Evolutionary conservation across 1,140 invertebrate genomes (phyloP), one percentile per base, ranked within the genome.

Genomic region (Sycophila sp.): DNA sequence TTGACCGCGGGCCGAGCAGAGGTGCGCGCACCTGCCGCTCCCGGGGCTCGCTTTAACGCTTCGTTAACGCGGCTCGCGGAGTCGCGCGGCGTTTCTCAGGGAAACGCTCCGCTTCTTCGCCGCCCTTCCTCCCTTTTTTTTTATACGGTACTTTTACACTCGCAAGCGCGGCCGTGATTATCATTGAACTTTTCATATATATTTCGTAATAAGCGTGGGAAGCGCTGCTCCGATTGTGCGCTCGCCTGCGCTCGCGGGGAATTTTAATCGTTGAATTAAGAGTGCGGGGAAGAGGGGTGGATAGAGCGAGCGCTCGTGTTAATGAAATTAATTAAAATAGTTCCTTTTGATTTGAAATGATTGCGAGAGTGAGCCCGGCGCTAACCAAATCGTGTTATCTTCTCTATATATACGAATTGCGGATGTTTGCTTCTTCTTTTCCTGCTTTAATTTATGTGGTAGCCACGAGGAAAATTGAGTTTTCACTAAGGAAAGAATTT

Each of bases 41-140:
- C 13, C n/a, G n/a, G n/a, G n/a, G n/a, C 28, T 80, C 81, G 78
- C 71, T 85, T 84, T 85, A 84, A 85, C 81, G 83, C 82, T 83
- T 82, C 80, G 83, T 84, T 85, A 82, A 82, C 76, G 76, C 78
- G 77, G 71, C 76, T 78, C 78, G 80, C 19, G 17, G 56, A 68
- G 26, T 28, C n/a, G 19, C 55, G 53, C 38, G 55, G 40, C 19
- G 15, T 34, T 71, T 71, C 69, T 65, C 69, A 64, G 42, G 69
- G 60, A 65, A 71, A 45, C 60, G 49, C 24, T 19, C 6, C n/a
- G 1, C 30, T 17, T 28, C 30, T 60, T 49, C 42, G 19, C 13
- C 38, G 22, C 53, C 6, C 32, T 47, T 51, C 49, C 10, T 65
- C 6, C 6, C 19, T 58, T 6, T 15, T 26, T 19, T 65, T 63